Evolutionary conservation across 2,888 invertebrate genomes (phyloP), one percentile per base, ranked within the genome.

Genomic region (Onchidella celtica): DNA sequence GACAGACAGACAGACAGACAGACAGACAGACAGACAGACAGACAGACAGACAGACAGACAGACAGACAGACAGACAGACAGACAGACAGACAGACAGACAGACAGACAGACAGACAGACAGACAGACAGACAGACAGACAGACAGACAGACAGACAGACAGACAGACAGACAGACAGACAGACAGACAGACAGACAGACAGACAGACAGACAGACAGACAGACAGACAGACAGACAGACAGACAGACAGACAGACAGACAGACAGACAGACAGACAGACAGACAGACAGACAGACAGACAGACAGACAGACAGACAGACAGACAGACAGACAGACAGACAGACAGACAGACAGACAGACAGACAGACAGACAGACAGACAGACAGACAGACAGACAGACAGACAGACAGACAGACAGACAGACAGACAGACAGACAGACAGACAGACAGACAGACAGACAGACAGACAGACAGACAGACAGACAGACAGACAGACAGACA

Each of bases 1-100:
- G 63, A 75, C 36, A 75, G 75, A 63, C 47, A 75, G 75, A 63
- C 36, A 75, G 75, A 75, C 36, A 75, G 75, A 75, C 36, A 75
- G 75, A 75, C 36, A 75, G 63, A 75, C 47, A 75, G 61, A 75
- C 47, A 68, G 47, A 68, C 34, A 77, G 68, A 66, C 63, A 66
- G 68, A 77, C 32, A 68, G 68, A 77, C 29, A 68, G 66, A 68
- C 63, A 77, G 77, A 77, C 34, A 55, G 32, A 32, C 27, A 66
- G 40, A 24, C 36, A 38, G 21, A 59, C 1, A 17, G 68, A 77
- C 38, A 73, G 55, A 47, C 55, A 32, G 29, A 59, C 63, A 63
- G 27, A 63, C 63, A 63, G 63, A 63, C 55, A 47, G 55, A 47
- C 55, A 47, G 55, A 47, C 55, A 47, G 55, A 47, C 55, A 47